phyloP scores from a whole-genome alignment of 1,140 invertebrate genomes.

The Dendrolimus punctatus region DNA sequence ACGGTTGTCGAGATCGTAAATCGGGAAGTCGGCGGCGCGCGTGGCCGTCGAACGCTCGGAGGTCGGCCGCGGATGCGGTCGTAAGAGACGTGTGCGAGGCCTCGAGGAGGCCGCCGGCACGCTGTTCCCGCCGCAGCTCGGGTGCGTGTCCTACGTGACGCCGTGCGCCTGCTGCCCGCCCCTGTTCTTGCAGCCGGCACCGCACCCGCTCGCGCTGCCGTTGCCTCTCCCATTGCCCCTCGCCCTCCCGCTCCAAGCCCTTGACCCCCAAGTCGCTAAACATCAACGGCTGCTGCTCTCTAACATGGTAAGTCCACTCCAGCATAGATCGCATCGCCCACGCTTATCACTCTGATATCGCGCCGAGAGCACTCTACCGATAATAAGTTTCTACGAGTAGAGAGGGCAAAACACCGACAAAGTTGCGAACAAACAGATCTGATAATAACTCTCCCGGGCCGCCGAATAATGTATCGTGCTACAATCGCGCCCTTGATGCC shows the following conservation, averaged over 20 bases:
- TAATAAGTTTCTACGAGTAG: slow-evolving; percentile 32
- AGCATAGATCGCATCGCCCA: slow-evolving; percentile 15
- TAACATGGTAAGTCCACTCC: slow-evolving; percentile 67
- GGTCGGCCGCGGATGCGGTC: slow-evolving; percentile 65
- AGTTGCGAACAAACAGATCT: slow-evolving; percentile 40
- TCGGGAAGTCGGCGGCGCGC: slow-evolving; percentile 42
- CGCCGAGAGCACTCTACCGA: slow-evolving; percentile 19
- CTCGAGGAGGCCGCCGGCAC: slow-evolving; percentile 66
- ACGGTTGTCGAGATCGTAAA: slow-evolving; percentile 18
- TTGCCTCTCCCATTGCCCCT: slow-evolving; percentile 55
- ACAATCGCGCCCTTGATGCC: slow-evolving; percentile 23
- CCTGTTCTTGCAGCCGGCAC: slow-evolving; percentile 48
- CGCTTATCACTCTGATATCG: slow-evolving; percentile 17
- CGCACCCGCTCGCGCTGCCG: slow-evolving; percentile 50
- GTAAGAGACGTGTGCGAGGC: slow-evolving; percentile 58
- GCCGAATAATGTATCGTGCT: slow-evolving; percentile 32
- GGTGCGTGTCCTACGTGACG: slow-evolving; percentile 67
- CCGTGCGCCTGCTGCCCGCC: slow-evolving; percentile 63
- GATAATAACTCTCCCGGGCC: slow-evolving; percentile 44
- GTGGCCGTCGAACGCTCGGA: slow-evolving; percentile 47
- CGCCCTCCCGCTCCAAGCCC: slow-evolving; percentile 52
- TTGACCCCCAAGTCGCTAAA: slow-evolving; percentile 63
- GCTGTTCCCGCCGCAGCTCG: slow-evolving; percentile 68
- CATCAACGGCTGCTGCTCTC: slow-evolving; percentile 69
- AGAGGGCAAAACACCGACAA: slow-evolving; percentile 25